Evolutionary conservation across 2,113 vertebrate genomes (phyloP), one percentile per base, ranked within the genome.

Genomic region (Phyllostomus discolor): DNA sequence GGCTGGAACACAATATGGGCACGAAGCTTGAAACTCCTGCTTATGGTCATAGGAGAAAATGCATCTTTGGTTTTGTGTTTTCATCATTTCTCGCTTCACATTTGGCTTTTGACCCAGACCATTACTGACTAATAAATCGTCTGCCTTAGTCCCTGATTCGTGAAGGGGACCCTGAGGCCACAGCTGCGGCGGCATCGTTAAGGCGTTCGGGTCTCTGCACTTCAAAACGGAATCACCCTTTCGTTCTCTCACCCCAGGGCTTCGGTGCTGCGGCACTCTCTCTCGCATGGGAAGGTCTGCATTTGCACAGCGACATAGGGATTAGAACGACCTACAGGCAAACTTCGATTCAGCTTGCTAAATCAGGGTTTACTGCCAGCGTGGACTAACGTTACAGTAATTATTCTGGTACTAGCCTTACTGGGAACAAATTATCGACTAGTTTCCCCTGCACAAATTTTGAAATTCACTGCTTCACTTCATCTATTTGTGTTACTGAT

Each of bases 281-380:
- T 91, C 38, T 91, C 43, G 57, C 92, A 54, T 76, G 91, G 85
- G 70, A 92, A 88, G 54, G 79, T 97, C 75, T 91, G 95, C 93
- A 91, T 93, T 98, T 98, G 97, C 97, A 98, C 98, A 98, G 95
- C 95, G 88, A 80, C 93, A 48, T 14, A 96, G 82, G 64, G 87
- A 89, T 91, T 95, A 93, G 52, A 96, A 28, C 97, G 97, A n/a
- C 54, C 97, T 98, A 88, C 67, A 86, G 93, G 64, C 67, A 96
- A 33, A 88, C 94, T 96, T 95, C 90, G 73, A 95, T 88, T 90
- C 85, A 93, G 82, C 90, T 96, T 97, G 97, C 97, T 94, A 96
- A 97, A 97, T 91, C 97, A 95, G 97, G 76, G 82, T 94, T 96
- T 89, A 95, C 70, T 97, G 85, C 93, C 98, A 98, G 64, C 62